Evolutionary conservation across 2,888 invertebrate species (phyloP).

Genomic region (Caradrina kadenii): DNA sequence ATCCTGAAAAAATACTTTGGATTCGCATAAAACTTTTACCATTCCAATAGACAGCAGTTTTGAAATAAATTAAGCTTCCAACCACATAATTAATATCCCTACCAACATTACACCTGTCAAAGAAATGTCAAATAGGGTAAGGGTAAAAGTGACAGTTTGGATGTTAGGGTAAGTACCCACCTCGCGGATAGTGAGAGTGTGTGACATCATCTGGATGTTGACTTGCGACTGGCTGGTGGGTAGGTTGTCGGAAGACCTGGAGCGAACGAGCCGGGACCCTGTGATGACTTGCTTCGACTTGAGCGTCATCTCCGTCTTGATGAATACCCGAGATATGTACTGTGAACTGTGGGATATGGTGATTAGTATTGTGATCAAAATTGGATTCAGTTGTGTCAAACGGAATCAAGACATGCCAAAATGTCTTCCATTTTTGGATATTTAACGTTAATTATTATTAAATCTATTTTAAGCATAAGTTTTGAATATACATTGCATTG

Average conservation of each 20-base stretch:
- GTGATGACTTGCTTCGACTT: slow-evolving; percentile 96
- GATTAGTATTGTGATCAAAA: slow-evolving; percentile 4
- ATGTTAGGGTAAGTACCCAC: slow-evolving; percentile 86
- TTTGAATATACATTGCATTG: too few species aligned
- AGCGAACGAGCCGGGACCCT: slow-evolving; percentile 94
- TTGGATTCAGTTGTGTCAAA: too few species aligned
- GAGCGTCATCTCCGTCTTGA: slow-evolving; percentile 98
- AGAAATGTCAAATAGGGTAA: slow-evolving; percentile 47
- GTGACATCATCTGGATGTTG: slow-evolving; percentile 98
- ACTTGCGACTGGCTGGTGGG: slow-evolving; percentile 98
- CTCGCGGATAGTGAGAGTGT: slow-evolving; percentile 97
- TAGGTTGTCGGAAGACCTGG: slow-evolving; percentile 96
- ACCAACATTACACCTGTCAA: slow-evolving; percentile 49
- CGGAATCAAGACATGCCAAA: too few species aligned
- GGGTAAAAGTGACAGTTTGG: slow-evolving; percentile 19
- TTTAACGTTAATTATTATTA: too few species aligned
- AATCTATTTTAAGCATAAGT: too few species aligned
- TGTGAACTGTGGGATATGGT: slow-evolving; percentile 92
- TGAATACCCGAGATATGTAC: slow-evolving; percentile 97
- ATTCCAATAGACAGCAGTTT: slow-evolving; percentile 39
- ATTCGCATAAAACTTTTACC: slow-evolving; percentile 25
- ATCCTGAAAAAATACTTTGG: slow-evolving; percentile 21
- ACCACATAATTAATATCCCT: slow-evolving; percentile 43
- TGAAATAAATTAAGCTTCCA: slow-evolving; percentile 41
- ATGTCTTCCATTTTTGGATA: too few species aligned